Percentiles rank a stretch among this genome's conserved stretches.
Evolutionary conservation across 2,797 vertebrate species (phyloP).

Genomic region (Peromyscus attwateri): DNA sequence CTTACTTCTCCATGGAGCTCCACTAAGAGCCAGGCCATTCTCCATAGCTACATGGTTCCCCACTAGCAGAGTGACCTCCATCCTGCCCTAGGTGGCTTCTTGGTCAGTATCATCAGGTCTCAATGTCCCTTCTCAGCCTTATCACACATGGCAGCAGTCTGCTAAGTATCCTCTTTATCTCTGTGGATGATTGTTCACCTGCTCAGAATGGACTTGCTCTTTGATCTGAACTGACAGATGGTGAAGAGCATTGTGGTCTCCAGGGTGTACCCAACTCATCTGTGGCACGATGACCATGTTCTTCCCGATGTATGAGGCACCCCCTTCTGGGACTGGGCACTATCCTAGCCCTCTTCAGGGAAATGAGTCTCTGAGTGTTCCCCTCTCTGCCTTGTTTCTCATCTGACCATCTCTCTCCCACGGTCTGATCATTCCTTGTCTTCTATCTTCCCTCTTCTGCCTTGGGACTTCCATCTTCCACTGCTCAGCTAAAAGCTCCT

Average conservation of each 20-base stretch:
- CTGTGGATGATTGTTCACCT: neutral
- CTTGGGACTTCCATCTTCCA: too few species aligned
- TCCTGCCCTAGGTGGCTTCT: too few species aligned
- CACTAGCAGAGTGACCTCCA: neutral
- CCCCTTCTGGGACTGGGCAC: rapidly evolving
- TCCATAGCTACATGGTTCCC: too few species aligned
- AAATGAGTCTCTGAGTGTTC: too few species aligned
- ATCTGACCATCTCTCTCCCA: neutral
- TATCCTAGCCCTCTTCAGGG: neutral
- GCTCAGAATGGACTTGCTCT: too few species aligned
- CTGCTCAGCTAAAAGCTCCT: too few species aligned
- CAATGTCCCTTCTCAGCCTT: rapidly evolving
- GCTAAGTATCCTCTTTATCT: neutral
- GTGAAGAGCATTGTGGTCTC: neutral
- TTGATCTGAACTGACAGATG: neutral
- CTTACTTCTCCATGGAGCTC: rapidly evolving
- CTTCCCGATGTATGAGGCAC: rapidly evolving
- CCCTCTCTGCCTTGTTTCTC: neutral
- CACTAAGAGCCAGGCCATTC: neutral
- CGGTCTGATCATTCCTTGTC: neutral
- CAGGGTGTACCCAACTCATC: rapidly evolving
- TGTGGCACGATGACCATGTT: rapidly evolving
- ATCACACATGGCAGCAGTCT: too few species aligned
- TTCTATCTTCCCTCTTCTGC: neutral
- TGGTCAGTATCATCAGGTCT: too few species aligned